phyloP scores from a whole-genome alignment of 2,888 invertebrate species.

The Archips crataeganus region DNA sequence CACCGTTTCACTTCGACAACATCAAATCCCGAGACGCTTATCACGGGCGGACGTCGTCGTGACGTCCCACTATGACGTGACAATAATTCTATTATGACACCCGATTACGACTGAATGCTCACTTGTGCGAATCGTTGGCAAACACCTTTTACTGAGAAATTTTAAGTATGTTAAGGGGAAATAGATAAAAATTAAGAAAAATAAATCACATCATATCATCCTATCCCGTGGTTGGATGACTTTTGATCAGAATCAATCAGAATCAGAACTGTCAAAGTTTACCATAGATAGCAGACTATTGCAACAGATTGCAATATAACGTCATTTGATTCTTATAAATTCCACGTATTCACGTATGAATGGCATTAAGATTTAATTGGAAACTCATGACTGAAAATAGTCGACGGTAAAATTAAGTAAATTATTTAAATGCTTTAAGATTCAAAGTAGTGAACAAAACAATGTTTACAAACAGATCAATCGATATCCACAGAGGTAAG shows the following conservation, averaged over 20 bases:
- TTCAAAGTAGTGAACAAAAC: not conserved
- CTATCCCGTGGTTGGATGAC: slow-evolving; percentile 61
- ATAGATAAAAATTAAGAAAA: slow-evolving; percentile 61
- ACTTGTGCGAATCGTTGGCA: slow-evolving; percentile 33
- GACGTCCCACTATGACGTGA: slow-evolving; percentile 67
- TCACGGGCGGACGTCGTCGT: slow-evolving; percentile 43
- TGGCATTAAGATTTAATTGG: not conserved
- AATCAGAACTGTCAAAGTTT: slow-evolving; percentile 60
- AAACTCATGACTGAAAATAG: not conserved
- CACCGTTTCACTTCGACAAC: slow-evolving; percentile 50
- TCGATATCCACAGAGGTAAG: not conserved
- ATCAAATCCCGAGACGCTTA: slow-evolving; percentile 46
- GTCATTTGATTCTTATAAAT: slow-evolving; percentile 43
- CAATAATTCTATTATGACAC: slow-evolving; percentile 46
- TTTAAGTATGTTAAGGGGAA: slow-evolving; percentile 52
- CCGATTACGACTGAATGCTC: slow-evolving; percentile 13
- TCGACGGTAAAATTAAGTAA: not conserved
- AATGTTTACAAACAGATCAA: slow-evolving; percentile 23
- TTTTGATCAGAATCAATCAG: slow-evolving; percentile 47
- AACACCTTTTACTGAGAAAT: slow-evolving; percentile 55
- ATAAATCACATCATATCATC: slow-evolving; percentile 64
- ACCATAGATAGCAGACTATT: slow-evolving; percentile 47
- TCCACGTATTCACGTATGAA: slow-evolving; percentile 29
- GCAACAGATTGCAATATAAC: slow-evolving; percentile 44
- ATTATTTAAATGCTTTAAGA: not conserved